phyloP scores from a whole-genome alignment of 1,140 invertebrate genomes.

The Zaprionus ghesquierei region DNA sequence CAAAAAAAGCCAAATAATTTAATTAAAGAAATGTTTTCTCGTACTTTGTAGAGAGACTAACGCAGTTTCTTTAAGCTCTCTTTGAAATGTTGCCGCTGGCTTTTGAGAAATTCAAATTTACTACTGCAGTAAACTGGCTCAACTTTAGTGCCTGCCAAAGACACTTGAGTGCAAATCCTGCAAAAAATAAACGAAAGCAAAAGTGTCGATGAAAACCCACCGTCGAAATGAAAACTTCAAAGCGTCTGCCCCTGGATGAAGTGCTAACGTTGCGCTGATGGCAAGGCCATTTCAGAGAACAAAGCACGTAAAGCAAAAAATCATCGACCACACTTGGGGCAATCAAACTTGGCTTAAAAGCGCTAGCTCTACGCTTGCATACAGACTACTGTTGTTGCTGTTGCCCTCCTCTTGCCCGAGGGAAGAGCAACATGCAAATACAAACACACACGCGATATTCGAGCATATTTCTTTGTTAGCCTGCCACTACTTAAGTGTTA shows the following conservation, averaged over 20 bases:
- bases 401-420: neutral
- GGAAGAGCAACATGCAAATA: neutral
- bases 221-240: constrained; percentile 40
- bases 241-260: neutral
- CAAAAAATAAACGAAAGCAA: neutral
- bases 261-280: neutral
- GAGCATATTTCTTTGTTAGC: constrained; percentile 50
- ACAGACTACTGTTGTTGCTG: neutral
- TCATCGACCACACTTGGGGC: constrained; percentile 27
- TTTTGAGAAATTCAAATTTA: neutral
- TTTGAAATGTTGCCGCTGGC: neutral
- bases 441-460: neutral
- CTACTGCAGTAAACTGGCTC: neutral
- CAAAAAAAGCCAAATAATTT: too few species aligned
- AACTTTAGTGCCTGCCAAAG: constrained; percentile 7
- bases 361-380: neutral
- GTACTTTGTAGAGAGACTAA: neutral
- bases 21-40: too few species aligned
- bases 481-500: constrained; percentile 47
- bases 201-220: constrained; percentile 16
- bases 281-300: constrained; percentile 14
- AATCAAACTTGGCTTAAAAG: constrained; percentile 36
- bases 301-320: constrained; percentile 18
- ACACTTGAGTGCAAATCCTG: neutral
- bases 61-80: neutral